A percentile compares a stretch with the other conserved stretches of the same genome.
phyloP scores from a whole-genome alignment of 2,888 invertebrate species.

The Alentia gelatinosa region DNA sequence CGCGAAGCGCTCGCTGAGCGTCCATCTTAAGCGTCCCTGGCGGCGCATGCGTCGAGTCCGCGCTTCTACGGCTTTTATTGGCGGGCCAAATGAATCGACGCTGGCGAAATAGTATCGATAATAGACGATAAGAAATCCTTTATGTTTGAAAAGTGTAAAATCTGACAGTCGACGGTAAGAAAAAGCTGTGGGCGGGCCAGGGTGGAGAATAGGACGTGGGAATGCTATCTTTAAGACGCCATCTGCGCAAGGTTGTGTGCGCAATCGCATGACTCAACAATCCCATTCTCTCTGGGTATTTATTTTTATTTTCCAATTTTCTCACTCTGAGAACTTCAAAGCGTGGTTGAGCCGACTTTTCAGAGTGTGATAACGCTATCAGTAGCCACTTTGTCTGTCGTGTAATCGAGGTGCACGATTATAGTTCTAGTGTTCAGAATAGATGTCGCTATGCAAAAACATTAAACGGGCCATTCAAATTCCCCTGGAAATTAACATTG shows the following conservation, averaged over 20 bases:
- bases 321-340: neutral
- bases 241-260: neutral
- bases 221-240: neutral
- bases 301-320: neutral
- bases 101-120: neutral
- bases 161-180: neutral
- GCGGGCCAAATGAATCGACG: neutral
- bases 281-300: neutral
- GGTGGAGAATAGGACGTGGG: neutral
- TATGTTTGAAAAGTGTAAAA: neutral
- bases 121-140: neutral
- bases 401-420: neutral
- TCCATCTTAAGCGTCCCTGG: no score
- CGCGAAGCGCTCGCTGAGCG: no score
- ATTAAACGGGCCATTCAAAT: neutral
- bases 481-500: neutral
- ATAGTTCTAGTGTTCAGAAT: no score
- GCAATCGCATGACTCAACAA: neutral
- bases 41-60: no score
- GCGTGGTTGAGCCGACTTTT: neutral
- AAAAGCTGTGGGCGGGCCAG: neutral
- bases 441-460: no score
- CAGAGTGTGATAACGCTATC: neutral
- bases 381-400: neutral
- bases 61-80: neutral